Base-by-base conservation (phyloP, 2,797 vertebrate genomes). In the Telmatherina bonti region DNA sequence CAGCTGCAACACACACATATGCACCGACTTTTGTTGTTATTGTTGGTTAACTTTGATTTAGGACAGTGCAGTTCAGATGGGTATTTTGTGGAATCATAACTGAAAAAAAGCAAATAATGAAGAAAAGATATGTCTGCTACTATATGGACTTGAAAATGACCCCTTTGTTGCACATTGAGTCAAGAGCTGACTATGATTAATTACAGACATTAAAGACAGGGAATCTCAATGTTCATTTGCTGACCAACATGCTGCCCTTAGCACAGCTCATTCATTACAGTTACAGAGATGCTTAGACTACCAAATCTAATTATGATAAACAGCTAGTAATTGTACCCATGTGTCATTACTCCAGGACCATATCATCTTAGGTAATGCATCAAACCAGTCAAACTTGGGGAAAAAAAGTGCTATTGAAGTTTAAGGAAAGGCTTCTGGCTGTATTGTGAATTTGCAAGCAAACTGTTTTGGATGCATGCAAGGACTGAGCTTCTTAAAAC, bases 291-390 rank as follows among this genome's bases (percentile, higher is more conserved):
- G 74, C 62, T 82, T 72, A 71, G 79, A 79, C 83, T 60, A 79
- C 73, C 58, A 55, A 62, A 75, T 85, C 64, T 88, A 92, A 93
- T 91, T 90, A 91, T 92, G 90, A 93, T 88, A 84, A 92, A 90
- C 86, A 78, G 70, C 67, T 56, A 7, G 68, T 91, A 88, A 90
- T 89, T 88, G 69, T 80, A 83, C 67, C 74, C 75, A 36, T 79
- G 76, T 75, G 67, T 85, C 88, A 85, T 90, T 76, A 81, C 87
- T 35, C 62, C 55, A 13, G 45, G 54, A 54, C 67, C 64, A 81
- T 60, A 78, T 73, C 82, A 69, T 85, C 84, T 74, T 24, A 54
- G 71, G 64, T 68, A 64, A 81, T 83, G 79, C 51, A 79, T 68
- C 49, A 63, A 83, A 88, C 85, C 58, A 81, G 69, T 58, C n/a